phyloP scores from a whole-genome alignment of 2,888 invertebrate genomes.

The Parnassius apollo region DNA sequence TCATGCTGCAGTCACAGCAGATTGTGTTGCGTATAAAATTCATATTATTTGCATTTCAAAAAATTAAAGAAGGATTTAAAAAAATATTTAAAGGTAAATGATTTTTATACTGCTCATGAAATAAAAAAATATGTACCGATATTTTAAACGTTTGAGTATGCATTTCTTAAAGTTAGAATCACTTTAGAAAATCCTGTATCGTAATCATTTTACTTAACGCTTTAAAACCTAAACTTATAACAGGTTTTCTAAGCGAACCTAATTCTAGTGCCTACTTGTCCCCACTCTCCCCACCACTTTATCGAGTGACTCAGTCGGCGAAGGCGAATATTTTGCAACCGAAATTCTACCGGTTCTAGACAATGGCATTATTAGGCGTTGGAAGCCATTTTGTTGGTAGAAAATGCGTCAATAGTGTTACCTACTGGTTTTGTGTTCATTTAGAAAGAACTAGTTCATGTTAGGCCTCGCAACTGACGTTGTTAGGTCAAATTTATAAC shows the following conservation, averaged over 20 bases:
- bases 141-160: no score
- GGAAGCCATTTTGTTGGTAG: constrained; percentile 66
- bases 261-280: constrained; percentile 31
- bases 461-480: not conserved
- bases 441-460: constrained; percentile 12
- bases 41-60: no score
- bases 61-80: no score
- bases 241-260: constrained; percentile 25
- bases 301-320: constrained; percentile 65
- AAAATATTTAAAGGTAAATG: no score
- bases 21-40: no score
- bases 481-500: not conserved
- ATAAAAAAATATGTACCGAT: no score
- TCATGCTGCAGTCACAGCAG: no score
- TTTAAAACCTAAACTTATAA: constrained; percentile 19
- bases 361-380: constrained; percentile 75
- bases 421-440: constrained; percentile 13
- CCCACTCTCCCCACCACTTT: constrained; percentile 34
- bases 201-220: constrained; percentile 1
- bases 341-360: constrained; percentile 78
- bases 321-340: constrained; percentile 76
- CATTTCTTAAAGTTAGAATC: not conserved
- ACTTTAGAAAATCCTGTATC: not conserved
- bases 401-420: constrained; percentile 16
- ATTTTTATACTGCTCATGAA: no score